Conservation (phyloP, 2,888 invertebrate genomes). For the Ceratothoa steindachneri region DNA sequence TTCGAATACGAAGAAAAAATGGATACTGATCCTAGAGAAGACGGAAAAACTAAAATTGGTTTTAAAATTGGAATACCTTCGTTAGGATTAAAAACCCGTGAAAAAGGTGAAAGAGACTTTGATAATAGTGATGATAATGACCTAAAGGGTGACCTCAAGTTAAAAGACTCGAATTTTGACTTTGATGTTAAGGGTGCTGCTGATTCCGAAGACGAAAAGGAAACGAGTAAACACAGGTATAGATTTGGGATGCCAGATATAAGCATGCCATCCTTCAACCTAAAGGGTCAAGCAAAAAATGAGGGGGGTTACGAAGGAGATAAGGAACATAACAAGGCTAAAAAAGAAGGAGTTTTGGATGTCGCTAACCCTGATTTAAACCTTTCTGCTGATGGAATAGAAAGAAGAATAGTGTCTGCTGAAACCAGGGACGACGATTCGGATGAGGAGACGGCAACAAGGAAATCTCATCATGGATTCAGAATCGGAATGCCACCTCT, state of each 20-base stretch:
- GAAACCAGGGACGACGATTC: background rate
- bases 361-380: background rate
- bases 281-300: background rate
- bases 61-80: background rate
- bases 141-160: background rate
- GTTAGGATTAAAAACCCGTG: background rate
- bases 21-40: background rate
- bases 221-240: background rate
- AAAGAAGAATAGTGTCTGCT: background rate
- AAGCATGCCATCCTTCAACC: background rate
- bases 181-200: background rate
- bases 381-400: background rate
- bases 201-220: background rate
- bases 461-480: background rate
- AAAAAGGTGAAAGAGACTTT: background rate
- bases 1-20: background rate
- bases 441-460: background rate
- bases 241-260: background rate
- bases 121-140: background rate
- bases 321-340: background rate
- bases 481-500: background rate
- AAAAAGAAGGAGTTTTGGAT: background rate
- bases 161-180: background rate
- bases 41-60: background rate
- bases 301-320: background rate